Conservation (phyloP, 2,113 vertebrate genomes). For the Rhinoderma darwinii region DNA sequence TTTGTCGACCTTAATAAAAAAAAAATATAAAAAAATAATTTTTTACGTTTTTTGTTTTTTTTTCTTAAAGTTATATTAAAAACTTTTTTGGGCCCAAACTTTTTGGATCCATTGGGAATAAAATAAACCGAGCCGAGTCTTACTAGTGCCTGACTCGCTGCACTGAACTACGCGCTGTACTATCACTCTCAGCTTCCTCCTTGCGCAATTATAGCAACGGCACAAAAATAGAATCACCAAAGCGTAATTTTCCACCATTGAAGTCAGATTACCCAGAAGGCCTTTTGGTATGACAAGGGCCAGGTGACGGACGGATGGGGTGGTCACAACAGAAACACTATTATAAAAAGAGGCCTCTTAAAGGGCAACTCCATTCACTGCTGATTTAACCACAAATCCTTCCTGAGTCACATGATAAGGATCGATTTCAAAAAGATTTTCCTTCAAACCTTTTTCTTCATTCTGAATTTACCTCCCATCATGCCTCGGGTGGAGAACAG, state of each 20-base stretch:
- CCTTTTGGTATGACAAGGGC: not conserved
- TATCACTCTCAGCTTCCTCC: no score
- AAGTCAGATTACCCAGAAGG: not conserved
- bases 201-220: no score
- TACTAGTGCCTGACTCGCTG: no score
- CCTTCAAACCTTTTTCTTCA: not conserved
- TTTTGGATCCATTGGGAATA: no score
- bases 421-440: not conserved
- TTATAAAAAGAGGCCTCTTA: not conserved
- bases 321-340: not conserved
- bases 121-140: no score
- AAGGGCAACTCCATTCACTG: not conserved
- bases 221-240: no score
- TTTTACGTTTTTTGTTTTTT: no score
- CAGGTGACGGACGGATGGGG: not conserved
- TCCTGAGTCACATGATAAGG: not conserved
- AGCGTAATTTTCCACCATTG: not conserved
- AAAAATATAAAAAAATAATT: no score
- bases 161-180: no score
- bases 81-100: no score
- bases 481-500: not conserved
- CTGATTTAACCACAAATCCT: not conserved
- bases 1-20: no score
- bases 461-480: not conserved
- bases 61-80: no score